Base-by-base conservation (phyloP, 1,140 invertebrate species). In the Potamilus streckersoni region DNA sequence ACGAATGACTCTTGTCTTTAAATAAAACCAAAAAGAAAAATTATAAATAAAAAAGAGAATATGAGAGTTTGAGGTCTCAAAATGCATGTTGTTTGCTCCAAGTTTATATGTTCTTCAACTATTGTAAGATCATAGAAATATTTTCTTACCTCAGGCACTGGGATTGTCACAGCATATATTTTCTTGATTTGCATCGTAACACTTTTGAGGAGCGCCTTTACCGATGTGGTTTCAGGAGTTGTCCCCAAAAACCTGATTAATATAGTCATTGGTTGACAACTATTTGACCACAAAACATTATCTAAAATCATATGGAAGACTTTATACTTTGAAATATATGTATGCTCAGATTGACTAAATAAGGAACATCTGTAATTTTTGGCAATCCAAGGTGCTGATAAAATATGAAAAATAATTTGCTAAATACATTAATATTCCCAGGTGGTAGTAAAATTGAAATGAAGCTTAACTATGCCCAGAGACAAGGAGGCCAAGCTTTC, bases 171-270 rank as follows among this genome's bases (percentile, higher is more conserved):
- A 8, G 55, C 27, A 61, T 79, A 79, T 3, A 70, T 76, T 38
- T 60, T 57, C n/a, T 73, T 70, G 59, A 79, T 80, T 60, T 82
- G 81, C 66, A 55, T 23, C 27, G 68, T 74, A 58, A 82, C 60
- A 62, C 68, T 79, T 16, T 20, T 57, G 55, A 82, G 59, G 17
- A 82, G 65, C 31, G 73, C 69, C 31, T 67, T 70, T 11, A 82
- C 20, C 56, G 76, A 74, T 16, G 78, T 78, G 66, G 76, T 80
- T n/a, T 75, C 69, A 15, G 81, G 81, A 49, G 78, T 80, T 58
- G 81, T 82, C 19, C 81, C 81, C 65, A 80, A 73, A 74, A 87
- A 87, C 65, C 86, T 86, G 68, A 27, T 73, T 71, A 68, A 27
- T 55, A 15, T 73, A 19, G 20, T 20, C 59, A 63, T 27, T 3